phyloP scores from a whole-genome alignment of 1,140 invertebrate species.

The Sitobion miscanthi region DNA sequence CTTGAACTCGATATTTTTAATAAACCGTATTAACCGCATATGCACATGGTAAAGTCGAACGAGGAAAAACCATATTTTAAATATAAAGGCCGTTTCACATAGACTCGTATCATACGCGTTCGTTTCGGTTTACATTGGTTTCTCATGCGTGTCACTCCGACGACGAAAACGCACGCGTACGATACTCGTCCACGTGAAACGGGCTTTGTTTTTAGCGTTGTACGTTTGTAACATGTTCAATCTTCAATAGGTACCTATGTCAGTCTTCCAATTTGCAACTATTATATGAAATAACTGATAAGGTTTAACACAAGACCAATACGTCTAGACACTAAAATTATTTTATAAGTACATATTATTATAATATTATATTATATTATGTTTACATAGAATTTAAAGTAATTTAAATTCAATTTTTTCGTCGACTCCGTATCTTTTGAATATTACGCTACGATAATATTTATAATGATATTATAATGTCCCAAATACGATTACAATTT shows the following conservation, averaged over 20 bases:
- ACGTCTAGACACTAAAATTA: neutral
- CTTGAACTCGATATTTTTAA: neutral
- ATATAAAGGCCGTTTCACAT: neutral
- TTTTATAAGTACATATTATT: neutral
- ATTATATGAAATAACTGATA: neutral
- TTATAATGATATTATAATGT: neutral
- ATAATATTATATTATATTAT: neutral
- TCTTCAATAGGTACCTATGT: no score
- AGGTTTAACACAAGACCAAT: neutral
- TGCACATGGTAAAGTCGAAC: neutral
- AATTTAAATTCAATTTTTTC: neutral
- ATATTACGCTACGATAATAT: neutral
- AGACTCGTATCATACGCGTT: neutral
- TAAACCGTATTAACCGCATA: neutral
- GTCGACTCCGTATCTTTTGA: neutral
- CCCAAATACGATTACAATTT: neutral
- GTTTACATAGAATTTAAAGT: no score
- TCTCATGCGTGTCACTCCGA: neutral
- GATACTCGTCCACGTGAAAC: neutral
- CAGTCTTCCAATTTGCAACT: neutral
- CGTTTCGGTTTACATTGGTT: neutral
- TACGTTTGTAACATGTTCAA: neutral
- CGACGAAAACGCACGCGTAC: no score
- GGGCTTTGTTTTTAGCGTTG: neutral
- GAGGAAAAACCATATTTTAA: neutral